Conservation (phyloP, 2,888 invertebrate genomes). For the Mythimna lalbum region DNA sequence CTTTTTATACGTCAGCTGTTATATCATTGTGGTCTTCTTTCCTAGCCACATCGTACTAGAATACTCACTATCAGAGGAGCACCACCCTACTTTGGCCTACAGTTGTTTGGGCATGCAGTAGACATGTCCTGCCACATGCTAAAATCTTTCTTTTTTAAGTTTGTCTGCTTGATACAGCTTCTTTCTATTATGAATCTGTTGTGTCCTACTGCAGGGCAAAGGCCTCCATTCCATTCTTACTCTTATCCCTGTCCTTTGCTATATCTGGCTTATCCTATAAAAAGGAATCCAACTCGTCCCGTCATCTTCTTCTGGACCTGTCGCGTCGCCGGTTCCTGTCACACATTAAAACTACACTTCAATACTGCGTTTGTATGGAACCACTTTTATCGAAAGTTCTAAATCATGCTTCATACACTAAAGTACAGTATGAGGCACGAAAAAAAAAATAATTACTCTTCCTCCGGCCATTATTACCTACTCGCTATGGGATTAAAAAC, state of each 20-base stretch:
- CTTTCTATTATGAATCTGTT: too few species aligned
- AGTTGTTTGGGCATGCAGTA: too few species aligned
- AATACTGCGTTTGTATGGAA: neutral
- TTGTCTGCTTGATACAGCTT: neutral
- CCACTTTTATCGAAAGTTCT: neutral
- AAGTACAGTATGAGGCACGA: neutral
- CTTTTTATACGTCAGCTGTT: neutral
- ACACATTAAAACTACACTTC: neutral
- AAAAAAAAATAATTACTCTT: neutral
- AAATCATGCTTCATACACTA: neutral
- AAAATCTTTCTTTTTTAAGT: neutral
- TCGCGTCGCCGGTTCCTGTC: neutral
- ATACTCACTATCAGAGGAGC: too few species aligned
- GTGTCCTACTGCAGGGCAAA: too few species aligned
- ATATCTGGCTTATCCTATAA: too few species aligned
- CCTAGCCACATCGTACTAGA: neutral
- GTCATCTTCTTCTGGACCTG: neutral
- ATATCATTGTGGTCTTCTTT: neutral
- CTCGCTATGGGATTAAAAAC: neutral
- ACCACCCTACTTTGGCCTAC: too few species aligned
- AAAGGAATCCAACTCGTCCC: too few species aligned
- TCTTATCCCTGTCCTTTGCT: too few species aligned
- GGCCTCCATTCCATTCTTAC: too few species aligned
- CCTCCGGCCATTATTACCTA: slow-evolving; percentile 12
- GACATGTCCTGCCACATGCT: too few species aligned